Evolutionary conservation across 1,140 invertebrate genomes (phyloP).

Genomic region (Papilio polytes): DNA sequence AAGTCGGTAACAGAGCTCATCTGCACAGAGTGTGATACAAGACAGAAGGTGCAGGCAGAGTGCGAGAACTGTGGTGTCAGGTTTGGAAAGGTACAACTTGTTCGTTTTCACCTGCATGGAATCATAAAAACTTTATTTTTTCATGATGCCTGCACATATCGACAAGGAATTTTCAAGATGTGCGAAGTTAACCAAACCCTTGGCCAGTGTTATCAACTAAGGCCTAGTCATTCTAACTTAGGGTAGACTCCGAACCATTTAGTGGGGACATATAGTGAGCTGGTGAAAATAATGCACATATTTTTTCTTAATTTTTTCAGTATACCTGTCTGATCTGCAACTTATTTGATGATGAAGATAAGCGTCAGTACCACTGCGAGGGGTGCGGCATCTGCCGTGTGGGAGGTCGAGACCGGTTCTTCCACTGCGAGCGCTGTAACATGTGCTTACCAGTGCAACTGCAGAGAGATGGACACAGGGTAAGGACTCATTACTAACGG

Average conservation of each 20-base stretch:
- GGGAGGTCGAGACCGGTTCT: slow-evolving; percentile 93
- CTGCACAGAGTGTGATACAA: slow-evolving; percentile 91
- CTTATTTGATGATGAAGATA: slow-evolving; percentile 95
- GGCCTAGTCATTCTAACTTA: too few relatives aligned
- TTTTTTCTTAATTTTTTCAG: slow-evolving; percentile 74
- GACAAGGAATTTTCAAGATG: too few relatives aligned
- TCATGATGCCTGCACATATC: too few relatives aligned
- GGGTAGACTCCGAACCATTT: too few relatives aligned
- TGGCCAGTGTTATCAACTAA: too few relatives aligned
- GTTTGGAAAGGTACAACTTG: slow-evolving; percentile 88
- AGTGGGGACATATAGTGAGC: too few relatives aligned
- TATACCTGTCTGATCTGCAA: slow-evolving; percentile 95
- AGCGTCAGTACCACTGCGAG: slow-evolving; percentile 94
- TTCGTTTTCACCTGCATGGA: too few relatives aligned
- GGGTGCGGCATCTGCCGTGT: slow-evolving; percentile 95
- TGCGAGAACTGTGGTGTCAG: slow-evolving; percentile 90
- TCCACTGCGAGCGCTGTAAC: slow-evolving; percentile 94
- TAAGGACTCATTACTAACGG: slow-evolving; percentile 68
- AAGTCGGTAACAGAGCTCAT: slow-evolving; percentile 92
- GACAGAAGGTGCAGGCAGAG: slow-evolving; percentile 91
- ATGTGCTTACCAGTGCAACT: slow-evolving; percentile 93
- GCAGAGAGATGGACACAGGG: slow-evolving; percentile 90
- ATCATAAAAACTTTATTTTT: too few relatives aligned
- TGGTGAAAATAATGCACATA: too few relatives aligned
- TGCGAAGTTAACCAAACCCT: too few relatives aligned